Percentiles rank a stretch among this genome's conserved stretches.
phyloP scores from a whole-genome alignment of 2,113 vertebrate species.

The Eidolon helvum region DNA sequence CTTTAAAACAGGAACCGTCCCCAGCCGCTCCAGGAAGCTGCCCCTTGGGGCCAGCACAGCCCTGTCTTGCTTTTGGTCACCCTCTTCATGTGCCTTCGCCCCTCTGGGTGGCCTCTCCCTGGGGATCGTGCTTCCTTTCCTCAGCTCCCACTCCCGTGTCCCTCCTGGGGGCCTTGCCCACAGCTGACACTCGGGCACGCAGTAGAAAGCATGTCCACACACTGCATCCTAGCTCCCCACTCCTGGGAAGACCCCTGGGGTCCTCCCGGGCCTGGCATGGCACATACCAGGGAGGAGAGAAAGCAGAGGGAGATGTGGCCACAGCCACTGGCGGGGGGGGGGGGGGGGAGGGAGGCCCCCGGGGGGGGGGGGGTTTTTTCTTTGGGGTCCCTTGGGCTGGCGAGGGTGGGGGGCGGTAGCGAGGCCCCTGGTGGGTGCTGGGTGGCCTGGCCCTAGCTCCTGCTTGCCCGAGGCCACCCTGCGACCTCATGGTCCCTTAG shows the following conservation, averaged over 20 bases:
- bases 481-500: no score
- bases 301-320: no score
- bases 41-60: fast-evolving
- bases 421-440: not conserved
- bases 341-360: not conserved
- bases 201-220: no score
- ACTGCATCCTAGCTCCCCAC: not conserved
- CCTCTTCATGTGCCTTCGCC: fast-evolving
- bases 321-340: not conserved
- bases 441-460: not conserved
- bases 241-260: not conserved
- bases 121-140: no score
- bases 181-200: not conserved
- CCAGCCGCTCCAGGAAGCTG: not conserved
- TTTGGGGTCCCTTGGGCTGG: no score
- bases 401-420: not conserved
- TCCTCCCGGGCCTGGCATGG: fast-evolving
- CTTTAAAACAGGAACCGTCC: not conserved
- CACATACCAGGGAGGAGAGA: not conserved
- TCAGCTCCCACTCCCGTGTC: not conserved
- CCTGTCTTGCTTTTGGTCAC: no score
- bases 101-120: not conserved
- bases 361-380: no score
- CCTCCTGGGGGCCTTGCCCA: no score
- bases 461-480: not conserved